Conservation (phyloP, 2,113 vertebrate species). For the Chlorodrepanis virens region DNA sequence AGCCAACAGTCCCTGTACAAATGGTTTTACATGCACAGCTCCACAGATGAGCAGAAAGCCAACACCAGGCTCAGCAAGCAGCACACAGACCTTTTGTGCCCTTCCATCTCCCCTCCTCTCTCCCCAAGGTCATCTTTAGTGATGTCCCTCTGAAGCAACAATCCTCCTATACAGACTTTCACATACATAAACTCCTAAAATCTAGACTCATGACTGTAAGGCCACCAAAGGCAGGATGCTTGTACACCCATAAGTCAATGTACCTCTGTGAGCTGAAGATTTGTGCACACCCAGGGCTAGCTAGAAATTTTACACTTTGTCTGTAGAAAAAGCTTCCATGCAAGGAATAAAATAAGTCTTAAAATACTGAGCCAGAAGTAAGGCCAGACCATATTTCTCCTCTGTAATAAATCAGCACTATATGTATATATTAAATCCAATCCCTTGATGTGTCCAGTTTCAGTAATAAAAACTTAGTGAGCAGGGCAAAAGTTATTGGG, state of each 20-base stretch:
- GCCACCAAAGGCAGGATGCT: background rate
- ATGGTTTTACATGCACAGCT: background rate
- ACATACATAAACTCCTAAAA: background rate
- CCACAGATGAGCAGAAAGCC: background rate
- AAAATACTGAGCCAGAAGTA: conserved; percentile 41
- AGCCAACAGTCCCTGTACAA: background rate
- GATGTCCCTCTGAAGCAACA: background rate
- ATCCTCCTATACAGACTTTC: background rate
- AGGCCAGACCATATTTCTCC: conserved; percentile 32
- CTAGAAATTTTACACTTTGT: background rate
- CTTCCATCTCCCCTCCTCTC: too few species aligned
- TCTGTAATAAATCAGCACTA: conserved; percentile 29
- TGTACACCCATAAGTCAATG: background rate
- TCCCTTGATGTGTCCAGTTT: conserved; percentile 46
- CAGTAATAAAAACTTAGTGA: conserved; percentile 46
- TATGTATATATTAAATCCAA: conserved; percentile 46
- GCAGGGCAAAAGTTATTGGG: background rate
- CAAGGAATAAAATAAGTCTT: conserved; percentile 16
- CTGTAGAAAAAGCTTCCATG: conserved; percentile 1
- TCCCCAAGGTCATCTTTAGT: background rate
- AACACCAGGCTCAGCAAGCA: background rate
- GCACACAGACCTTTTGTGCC: background rate
- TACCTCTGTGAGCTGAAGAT: background rate
- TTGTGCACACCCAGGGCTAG: background rate
- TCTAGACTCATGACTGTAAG: background rate